Conservation (phyloP, 1,140 invertebrate genomes). For the Hirudo medicinalis region DNA sequence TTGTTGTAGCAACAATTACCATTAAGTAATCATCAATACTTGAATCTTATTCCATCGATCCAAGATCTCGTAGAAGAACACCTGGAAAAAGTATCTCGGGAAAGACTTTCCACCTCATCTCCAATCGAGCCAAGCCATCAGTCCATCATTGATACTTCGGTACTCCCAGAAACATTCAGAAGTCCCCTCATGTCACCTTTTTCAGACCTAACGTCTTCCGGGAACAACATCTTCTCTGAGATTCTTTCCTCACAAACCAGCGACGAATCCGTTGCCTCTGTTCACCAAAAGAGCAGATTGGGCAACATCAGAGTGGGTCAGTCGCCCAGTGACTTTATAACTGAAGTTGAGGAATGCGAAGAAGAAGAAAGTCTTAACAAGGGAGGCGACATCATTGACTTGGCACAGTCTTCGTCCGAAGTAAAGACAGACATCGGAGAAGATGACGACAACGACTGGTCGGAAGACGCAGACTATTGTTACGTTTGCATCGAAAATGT, state of each 20-base stretch:
- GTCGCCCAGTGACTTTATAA: constrained; percentile 5
- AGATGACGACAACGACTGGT: neutral
- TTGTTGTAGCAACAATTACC: no score
- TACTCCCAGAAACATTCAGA: neutral
- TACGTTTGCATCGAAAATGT: no score
- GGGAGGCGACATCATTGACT: neutral
- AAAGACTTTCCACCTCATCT: constrained; percentile 2
- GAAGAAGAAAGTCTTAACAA: no score
- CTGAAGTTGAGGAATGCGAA: neutral
- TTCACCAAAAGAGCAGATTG: neutral
- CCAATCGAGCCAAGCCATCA: neutral
- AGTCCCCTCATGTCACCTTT: neutral
- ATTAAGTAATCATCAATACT: no score
- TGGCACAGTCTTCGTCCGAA: neutral
- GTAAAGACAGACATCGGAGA: neutral
- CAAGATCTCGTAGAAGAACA: no score
- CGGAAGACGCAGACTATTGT: no score
- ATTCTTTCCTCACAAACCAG: neutral
- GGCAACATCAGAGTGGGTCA: neutral
- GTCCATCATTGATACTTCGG: neutral
- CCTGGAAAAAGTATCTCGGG: neutral
- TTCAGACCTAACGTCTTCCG: neutral
- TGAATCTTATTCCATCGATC: no score
- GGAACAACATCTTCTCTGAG: neutral
- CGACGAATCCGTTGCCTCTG: neutral